A percentile compares a stretch with the other conserved stretches of the same genome.
These are phyloP conservation scores for Forbesichthys agassizii DNA, from an alignment of 2,113 vertebrate species.

Conservation along the genomic window DNA sequence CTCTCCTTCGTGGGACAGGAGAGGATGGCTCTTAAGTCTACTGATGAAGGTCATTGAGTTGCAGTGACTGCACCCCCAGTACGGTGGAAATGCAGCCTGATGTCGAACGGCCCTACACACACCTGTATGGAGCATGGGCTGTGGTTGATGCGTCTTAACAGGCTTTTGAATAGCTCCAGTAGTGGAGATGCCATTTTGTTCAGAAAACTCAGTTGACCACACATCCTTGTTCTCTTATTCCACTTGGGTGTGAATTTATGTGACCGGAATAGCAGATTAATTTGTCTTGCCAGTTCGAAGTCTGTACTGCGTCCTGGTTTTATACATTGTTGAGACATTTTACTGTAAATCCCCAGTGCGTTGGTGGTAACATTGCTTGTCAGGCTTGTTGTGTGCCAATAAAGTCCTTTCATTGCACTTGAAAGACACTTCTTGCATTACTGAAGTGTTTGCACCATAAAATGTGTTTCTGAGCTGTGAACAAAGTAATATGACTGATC, in stretches of 20 bases:
- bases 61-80: not conserved
- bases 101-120: not conserved
- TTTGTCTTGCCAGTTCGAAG: not conserved
- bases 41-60: too few relatives aligned
- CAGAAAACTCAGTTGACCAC: not conserved
- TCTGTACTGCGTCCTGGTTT: not conserved
- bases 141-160: not conserved
- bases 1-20: too few relatives aligned
- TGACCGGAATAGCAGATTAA: not conserved
- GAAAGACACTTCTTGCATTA: too few relatives aligned
- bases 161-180: not conserved
- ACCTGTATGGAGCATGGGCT: not conserved
- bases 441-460: too few relatives aligned
- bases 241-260: not conserved
- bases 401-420: constrained; percentile 51
- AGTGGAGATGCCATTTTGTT: not conserved
- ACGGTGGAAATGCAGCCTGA: constrained; percentile 34
- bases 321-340: constrained; percentile 46
- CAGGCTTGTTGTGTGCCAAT: constrained; percentile 48
- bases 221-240: constrained; percentile 1
- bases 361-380: constrained; percentile 30
- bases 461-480: too few relatives aligned
- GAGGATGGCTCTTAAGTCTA: too few relatives aligned
- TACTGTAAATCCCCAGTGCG: constrained; percentile 25
- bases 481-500: too few relatives aligned